Percentiles rank a stretch among this genome's conserved stretches.
Evolutionary conservation across 2,888 invertebrate species (phyloP).

Genomic region (Muschampia plurimacula): DNA sequence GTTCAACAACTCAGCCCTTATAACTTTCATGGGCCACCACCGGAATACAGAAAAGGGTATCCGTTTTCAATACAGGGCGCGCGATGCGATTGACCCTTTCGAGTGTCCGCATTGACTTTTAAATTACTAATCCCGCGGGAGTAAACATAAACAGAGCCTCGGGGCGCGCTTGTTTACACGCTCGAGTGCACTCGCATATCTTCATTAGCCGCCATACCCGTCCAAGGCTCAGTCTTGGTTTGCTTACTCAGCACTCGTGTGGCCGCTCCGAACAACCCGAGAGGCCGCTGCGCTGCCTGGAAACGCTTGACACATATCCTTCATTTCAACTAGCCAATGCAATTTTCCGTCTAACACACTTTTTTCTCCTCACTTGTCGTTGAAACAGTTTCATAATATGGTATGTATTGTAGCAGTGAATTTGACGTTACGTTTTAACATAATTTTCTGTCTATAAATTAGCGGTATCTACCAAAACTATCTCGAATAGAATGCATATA

Average conservation of each 20-base stretch:
- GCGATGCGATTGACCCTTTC: conserved; percentile 83
- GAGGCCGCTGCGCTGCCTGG: conserved; percentile 48
- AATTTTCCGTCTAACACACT: conserved; percentile 22
- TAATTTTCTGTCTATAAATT: conserved; percentile 35
- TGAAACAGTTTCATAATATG: conserved; percentile 12
- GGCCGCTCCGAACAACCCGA: conserved; percentile 48
- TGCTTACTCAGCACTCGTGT: conserved; percentile 76
- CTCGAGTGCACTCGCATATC: conserved; percentile 82
- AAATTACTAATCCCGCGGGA: conserved; percentile 85
- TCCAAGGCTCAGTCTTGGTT: conserved; percentile 49
- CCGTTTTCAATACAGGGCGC: conserved; percentile 82
- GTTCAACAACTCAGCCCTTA: conserved; percentile 86
- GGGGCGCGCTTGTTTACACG: conserved; percentile 76
- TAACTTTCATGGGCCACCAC: conserved; percentile 83
- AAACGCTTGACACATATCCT: conserved; percentile 52
- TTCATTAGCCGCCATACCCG: conserved; percentile 71
- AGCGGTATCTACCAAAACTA: conserved; percentile 32
- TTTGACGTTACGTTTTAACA: conserved; percentile 18
- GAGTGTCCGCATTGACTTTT: conserved; percentile 86
- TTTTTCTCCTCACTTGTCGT: conserved; percentile 17
- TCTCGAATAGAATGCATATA: conserved; percentile 36
- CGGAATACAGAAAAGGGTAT: conserved; percentile 85
- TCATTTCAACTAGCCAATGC: conserved; percentile 43
- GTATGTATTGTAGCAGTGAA: conserved; percentile 17
- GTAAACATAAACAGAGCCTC: conserved; percentile 78